A percentile compares a stretch with the other conserved stretches of the same genome.
Conservation (phyloP, 2,888 invertebrate genomes). For the Caenorhabditis angaria region DNA sequence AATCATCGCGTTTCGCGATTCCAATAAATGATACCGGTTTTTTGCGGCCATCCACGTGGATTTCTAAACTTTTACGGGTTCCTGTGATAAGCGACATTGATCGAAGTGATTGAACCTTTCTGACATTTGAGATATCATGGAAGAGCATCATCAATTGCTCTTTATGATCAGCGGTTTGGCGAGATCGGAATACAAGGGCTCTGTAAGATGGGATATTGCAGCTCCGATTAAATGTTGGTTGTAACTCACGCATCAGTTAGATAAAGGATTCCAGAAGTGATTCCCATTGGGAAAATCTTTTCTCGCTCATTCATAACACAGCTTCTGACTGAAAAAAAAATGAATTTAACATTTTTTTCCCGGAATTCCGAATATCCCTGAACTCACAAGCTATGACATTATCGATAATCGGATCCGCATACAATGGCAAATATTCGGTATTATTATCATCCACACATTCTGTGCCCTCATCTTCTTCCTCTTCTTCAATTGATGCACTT, state of each 20-base stretch:
- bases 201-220: constrained; percentile 31
- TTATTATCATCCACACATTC: constrained; percentile 6
- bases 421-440: constrained; percentile 27
- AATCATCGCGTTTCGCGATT: constrained; percentile 53
- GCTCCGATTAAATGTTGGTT: neutral
- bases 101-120: constrained; percentile 55
- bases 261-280: constrained; percentile 59
- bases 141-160: constrained; percentile 58
- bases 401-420: constrained; percentile 50
- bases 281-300: constrained; percentile 56
- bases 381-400: constrained; percentile 53
- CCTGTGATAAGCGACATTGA: constrained; percentile 56
- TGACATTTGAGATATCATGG: constrained; percentile 52
- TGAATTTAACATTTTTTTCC: neutral
- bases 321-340: constrained; percentile 56
- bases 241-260: constrained; percentile 51
- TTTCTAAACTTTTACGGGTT: constrained; percentile 61
- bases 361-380: neutral
- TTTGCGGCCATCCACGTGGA: constrained; percentile 49
- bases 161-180: constrained; percentile 30
- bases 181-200: constrained; percentile 59
- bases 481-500: constrained; percentile 32
- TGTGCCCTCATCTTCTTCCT: constrained; percentile 43
- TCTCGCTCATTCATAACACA: constrained; percentile 66
- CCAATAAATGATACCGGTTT: constrained; percentile 64